Evolutionary conservation across 2,113 vertebrate genomes (phyloP).

Genomic region (Pipa parva): DNA sequence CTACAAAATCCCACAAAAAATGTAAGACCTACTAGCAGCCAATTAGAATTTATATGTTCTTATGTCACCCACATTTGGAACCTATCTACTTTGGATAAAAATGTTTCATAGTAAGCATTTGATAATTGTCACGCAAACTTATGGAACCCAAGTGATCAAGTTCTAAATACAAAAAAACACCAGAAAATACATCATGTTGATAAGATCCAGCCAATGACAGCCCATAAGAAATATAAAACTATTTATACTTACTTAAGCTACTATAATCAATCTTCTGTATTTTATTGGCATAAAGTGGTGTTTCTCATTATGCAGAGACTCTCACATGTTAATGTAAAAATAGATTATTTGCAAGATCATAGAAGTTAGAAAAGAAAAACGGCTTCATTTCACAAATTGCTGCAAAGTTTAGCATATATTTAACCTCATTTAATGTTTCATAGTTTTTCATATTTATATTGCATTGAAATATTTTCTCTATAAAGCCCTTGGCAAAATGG

Average conservation of each 20-base stretch:
- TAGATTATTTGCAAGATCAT: constrained; percentile 29
- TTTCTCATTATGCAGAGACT: constrained; percentile 36
- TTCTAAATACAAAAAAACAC: too few species aligned
- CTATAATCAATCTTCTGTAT: neutral
- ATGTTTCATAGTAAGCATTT: too few species aligned
- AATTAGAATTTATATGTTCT: too few species aligned
- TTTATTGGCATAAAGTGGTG: constrained; percentile 44
- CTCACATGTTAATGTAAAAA: constrained; percentile 39
- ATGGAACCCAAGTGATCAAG: too few species aligned
- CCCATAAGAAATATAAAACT: neutral
- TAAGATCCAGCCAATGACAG: neutral
- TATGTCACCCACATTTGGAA: too few species aligned
- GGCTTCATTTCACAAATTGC: constrained; percentile 37
- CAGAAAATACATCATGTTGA: too few species aligned
- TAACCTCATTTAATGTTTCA: constrained; percentile 36
- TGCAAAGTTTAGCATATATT: constrained; percentile 7
- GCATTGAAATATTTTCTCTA: constrained; percentile 48
- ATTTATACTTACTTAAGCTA: neutral
- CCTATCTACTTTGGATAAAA: too few species aligned
- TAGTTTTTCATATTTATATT: constrained; percentile 45
- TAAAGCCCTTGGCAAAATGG: constrained; percentile 45
- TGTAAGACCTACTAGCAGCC: too few species aligned
- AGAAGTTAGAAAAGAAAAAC: constrained; percentile 26
- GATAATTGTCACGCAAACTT: too few species aligned
- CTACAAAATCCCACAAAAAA: too few species aligned